Evolutionary conservation across 2,113 vertebrate species (phyloP).

Genomic region (Raja brachyura): DNA sequence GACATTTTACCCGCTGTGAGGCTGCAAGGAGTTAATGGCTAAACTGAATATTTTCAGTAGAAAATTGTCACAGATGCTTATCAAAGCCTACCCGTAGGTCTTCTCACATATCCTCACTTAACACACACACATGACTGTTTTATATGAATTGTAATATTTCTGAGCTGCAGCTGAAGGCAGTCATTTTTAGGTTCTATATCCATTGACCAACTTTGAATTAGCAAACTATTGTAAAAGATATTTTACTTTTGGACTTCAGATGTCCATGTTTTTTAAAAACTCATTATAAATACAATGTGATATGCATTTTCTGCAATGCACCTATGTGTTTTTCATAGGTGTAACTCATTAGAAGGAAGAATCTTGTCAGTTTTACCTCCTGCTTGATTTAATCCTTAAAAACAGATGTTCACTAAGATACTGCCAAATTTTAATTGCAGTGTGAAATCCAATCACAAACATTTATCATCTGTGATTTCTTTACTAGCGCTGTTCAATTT

Average conservation of each 20-base stretch:
- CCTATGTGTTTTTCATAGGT: constrained; percentile 29
- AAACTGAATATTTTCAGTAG: not conserved
- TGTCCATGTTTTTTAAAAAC: not conserved
- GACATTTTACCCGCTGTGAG: not conserved
- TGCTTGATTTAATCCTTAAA: constrained; percentile 30
- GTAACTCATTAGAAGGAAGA: constrained; percentile 10
- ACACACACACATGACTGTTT: not conserved
- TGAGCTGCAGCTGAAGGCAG: not conserved
- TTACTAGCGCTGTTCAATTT: not conserved
- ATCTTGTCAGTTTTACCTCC: constrained; percentile 33
- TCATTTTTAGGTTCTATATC: not conserved
- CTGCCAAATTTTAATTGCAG: constrained; percentile 32
- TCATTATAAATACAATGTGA: not conserved
- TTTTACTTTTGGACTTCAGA: not conserved
- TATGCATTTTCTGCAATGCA: constrained; percentile 19
- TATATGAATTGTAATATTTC: not conserved
- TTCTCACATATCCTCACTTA: constrained; percentile 7
- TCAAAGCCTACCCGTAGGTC: constrained; percentile 24
- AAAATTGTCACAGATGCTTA: constrained; percentile 10
- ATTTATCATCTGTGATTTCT: constrained; percentile 20
- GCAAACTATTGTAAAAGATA: not conserved
- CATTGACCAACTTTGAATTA: not conserved
- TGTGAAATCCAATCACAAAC: constrained; percentile 35
- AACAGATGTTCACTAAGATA: constrained; percentile 36
- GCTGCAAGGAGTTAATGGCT: constrained; percentile 10